These are phyloP conservation scores for Graphium colonna DNA, from an alignment of 2,888 invertebrate genomes.

Conservation along the genomic window DNA sequence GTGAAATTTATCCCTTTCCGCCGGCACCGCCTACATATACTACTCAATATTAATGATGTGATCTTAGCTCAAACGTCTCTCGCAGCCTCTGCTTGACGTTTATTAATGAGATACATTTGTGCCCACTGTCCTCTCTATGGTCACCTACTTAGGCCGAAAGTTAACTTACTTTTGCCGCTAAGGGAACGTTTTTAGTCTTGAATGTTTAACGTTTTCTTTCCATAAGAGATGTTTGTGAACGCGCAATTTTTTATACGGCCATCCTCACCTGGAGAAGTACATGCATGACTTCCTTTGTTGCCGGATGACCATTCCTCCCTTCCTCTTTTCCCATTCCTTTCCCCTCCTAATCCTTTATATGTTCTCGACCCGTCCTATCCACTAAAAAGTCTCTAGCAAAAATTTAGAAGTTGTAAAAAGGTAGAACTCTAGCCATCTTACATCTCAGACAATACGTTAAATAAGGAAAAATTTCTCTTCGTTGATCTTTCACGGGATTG, in stretches of 20 bases:
- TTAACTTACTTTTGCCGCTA: neutral
- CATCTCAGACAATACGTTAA: too few species aligned
- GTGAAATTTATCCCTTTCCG: slow-evolving; percentile 64
- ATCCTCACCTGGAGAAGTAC: too few species aligned
- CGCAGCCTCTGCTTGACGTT: slow-evolving; percentile 63
- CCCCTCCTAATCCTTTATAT: too few species aligned
- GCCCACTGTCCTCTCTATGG: slow-evolving; percentile 56
- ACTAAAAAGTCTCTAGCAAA: too few species aligned
- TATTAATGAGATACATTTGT: slow-evolving; percentile 71
- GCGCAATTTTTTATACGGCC: neutral
- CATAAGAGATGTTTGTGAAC: neutral
- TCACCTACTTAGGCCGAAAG: slow-evolving; percentile 39
- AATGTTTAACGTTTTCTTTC: neutral
- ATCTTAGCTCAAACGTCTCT: slow-evolving; percentile 72
- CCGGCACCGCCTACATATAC: slow-evolving; percentile 64
- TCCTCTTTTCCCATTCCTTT: too few species aligned
- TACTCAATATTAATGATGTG: slow-evolving; percentile 77
- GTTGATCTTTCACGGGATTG: too few species aligned
- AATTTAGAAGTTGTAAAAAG: too few species aligned
- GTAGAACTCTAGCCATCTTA: too few species aligned
- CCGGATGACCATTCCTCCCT: too few species aligned
- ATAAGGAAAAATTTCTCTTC: too few species aligned
- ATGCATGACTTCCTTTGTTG: too few species aligned
- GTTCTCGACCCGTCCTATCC: too few species aligned
- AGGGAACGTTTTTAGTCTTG: neutral